Evolutionary conservation across 2,888 invertebrate genomes (phyloP).

Genomic region (Resseliella maxima): DNA sequence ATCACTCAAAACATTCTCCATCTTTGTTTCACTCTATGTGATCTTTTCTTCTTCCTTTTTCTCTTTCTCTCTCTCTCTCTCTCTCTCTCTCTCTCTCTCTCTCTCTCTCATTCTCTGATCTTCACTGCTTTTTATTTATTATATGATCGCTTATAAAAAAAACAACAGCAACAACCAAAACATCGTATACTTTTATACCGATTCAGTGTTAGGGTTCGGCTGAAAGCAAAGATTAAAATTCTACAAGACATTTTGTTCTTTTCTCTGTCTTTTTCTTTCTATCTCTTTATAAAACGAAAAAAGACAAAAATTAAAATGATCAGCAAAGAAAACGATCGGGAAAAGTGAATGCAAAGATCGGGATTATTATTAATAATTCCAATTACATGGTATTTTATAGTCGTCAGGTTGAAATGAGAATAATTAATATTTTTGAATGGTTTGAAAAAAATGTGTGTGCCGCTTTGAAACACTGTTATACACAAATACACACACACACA

Average conservation of each 20-base stretch:
- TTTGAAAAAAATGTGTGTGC: background rate
- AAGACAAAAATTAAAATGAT: background rate
- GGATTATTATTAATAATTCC: slow-evolving; percentile 51
- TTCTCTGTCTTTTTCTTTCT: background rate
- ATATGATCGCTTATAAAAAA: background rate
- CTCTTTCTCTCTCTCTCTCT: background rate
- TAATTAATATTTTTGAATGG: slow-evolving; percentile 47
- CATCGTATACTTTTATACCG: background rate
- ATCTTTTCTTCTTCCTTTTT: too few relatives aligned
- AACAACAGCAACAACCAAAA: background rate
- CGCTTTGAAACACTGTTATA: too few relatives aligned
- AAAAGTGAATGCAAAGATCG: slow-evolving; percentile 34
- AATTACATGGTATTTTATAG: slow-evolving; percentile 35
- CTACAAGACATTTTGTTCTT: slow-evolving; percentile 27
- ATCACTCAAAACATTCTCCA: slow-evolving; percentile 23
- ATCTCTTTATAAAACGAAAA: background rate
- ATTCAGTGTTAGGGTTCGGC: background rate
- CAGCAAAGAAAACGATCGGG: background rate
- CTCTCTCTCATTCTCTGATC: background rate
- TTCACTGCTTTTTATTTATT: background rate
- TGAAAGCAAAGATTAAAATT: slow-evolving; percentile 49
- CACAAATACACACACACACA: too few relatives aligned
- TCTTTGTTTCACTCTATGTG: slow-evolving; percentile 31
- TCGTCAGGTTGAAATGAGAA: slow-evolving; percentile 33
- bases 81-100: background rate